Conservation (phyloP, 1,140 invertebrate genomes). For the Sitophilus oryzae region DNA sequence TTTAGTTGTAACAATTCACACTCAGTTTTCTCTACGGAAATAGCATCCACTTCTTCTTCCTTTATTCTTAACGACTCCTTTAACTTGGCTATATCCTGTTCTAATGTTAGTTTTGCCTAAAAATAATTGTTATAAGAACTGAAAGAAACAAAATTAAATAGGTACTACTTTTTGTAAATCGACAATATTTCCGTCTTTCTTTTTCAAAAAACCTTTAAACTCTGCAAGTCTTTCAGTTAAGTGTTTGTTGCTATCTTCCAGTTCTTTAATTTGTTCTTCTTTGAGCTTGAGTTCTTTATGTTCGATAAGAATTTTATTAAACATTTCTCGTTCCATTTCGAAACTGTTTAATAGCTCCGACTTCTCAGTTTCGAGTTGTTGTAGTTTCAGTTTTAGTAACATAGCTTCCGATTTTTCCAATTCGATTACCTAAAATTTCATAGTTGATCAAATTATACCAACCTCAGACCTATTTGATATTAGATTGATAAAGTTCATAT, state of each 20-base stretch:
- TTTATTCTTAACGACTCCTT: slow-evolving; percentile 27
- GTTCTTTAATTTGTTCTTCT: slow-evolving; percentile 45
- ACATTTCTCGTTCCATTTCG: slow-evolving; percentile 24
- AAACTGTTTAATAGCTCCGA: slow-evolving; percentile 16
- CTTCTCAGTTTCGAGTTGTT: slow-evolving; percentile 24
- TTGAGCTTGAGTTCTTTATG: slow-evolving; percentile 20
- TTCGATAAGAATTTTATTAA: slow-evolving; percentile 24
- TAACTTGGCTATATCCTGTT: slow-evolving; percentile 19
- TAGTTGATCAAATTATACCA: no score
- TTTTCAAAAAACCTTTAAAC: slow-evolving; percentile 34
- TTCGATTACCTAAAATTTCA: slow-evolving; percentile 16
- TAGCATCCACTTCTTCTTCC: slow-evolving; percentile 26
- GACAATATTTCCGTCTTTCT: slow-evolving; percentile 21
- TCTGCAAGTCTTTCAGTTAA: slow-evolving; percentile 39
- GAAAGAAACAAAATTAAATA: slow-evolving; percentile 2
- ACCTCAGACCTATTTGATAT: no score
- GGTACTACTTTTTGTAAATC: slow-evolving; percentile 35
- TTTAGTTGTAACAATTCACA: slow-evolving; percentile 34
- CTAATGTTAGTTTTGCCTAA: slow-evolving; percentile 11
- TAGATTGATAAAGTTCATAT: no score
- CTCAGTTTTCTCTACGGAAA: slow-evolving; percentile 41
- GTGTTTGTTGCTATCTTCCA: slow-evolving; percentile 42
- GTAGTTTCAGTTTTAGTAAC: slow-evolving; percentile 34
- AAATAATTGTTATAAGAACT: not conserved
- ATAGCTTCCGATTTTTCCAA: slow-evolving; percentile 39